phyloP scores from a whole-genome alignment of 92 coral and sea anemone genomes.

The Anthopleura xanthogrammica region DNA sequence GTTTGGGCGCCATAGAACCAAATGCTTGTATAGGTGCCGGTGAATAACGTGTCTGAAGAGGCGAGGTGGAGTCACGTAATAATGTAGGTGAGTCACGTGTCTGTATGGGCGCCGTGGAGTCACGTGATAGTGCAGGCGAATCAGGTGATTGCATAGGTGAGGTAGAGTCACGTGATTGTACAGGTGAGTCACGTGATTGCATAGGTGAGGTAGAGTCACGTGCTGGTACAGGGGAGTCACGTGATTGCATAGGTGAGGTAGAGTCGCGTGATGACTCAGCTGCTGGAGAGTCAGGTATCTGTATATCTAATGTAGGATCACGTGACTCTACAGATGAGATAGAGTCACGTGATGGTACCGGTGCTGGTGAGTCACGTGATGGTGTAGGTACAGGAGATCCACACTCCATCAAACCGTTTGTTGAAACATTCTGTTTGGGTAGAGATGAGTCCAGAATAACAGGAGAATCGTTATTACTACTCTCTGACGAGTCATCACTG shows the following conservation, averaged over 20 bases:
- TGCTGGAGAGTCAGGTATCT: neutral
- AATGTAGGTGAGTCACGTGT: neutral
- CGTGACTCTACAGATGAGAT: neutral
- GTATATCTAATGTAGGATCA: neutral
- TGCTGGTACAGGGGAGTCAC: neutral
- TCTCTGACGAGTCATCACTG: constrained; percentile 4
- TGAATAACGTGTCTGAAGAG: neutral
- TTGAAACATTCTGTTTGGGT: neutral
- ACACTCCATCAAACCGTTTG: neutral
- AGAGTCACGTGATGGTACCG: neutral
- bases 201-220: neutral
- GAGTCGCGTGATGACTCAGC: neutral
- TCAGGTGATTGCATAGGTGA: neutral
- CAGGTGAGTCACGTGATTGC: neutral
- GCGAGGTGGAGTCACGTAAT: neutral
- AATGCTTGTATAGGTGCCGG: neutral
- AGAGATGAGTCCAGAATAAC: neutral
- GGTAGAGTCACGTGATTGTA: neutral
- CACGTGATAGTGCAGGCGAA: neutral
- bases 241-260: neutral
- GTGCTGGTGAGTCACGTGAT: neutral
- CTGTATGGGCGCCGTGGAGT: neutral
- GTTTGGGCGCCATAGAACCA: neutral
- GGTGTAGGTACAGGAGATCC: neutral
- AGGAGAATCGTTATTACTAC: neutral